phyloP scores from a whole-genome alignment of 2,888 invertebrate species.

The Parnassius glacialis region DNA sequence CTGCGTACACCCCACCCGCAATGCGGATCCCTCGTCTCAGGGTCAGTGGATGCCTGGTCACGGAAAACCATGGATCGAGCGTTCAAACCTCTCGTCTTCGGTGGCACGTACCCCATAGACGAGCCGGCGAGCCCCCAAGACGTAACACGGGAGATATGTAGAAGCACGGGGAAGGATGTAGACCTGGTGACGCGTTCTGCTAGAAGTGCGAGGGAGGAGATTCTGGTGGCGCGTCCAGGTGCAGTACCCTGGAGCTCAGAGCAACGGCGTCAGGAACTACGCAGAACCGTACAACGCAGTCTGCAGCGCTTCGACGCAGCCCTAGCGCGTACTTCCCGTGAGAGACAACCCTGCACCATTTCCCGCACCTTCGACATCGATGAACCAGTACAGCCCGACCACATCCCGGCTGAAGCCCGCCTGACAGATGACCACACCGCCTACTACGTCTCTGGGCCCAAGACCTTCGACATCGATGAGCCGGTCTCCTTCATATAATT shows the following conservation, averaged over 20 bases:
- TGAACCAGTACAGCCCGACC: constrained; percentile 54
- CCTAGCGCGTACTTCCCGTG: constrained; percentile 39
- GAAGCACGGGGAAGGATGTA: too few species aligned
- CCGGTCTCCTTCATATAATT: constrained; percentile 55
- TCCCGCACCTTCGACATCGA: constrained; percentile 72
- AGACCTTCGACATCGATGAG: constrained; percentile 81
- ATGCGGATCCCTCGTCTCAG: constrained; percentile 76
- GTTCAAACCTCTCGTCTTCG: constrained; percentile 87
- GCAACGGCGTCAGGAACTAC: constrained; percentile 46
- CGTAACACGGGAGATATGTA: background rate
- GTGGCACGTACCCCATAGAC: constrained; percentile 93
- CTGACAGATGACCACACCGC: constrained; percentile 36
- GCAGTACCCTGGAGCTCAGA: constrained; percentile 26
- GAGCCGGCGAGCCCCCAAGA: constrained; percentile 67
- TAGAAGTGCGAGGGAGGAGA: constrained; percentile 4
- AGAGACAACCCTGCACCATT: constrained; percentile 22
- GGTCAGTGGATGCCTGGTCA: constrained; percentile 84
- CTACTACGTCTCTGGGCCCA: constrained; percentile 68
- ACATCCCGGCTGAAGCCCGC: constrained; percentile 30
- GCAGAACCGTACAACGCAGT: constrained; percentile 71
- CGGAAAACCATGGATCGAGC: constrained; percentile 67
- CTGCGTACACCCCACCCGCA: constrained; percentile 36
- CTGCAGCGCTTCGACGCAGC: constrained; percentile 67
- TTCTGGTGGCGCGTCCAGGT: constrained; percentile 10
- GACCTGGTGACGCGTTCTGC: too few species aligned